Evolutionary conservation across 1,140 invertebrate species (phyloP).

Genomic region (Brachionus plicatilis): DNA sequence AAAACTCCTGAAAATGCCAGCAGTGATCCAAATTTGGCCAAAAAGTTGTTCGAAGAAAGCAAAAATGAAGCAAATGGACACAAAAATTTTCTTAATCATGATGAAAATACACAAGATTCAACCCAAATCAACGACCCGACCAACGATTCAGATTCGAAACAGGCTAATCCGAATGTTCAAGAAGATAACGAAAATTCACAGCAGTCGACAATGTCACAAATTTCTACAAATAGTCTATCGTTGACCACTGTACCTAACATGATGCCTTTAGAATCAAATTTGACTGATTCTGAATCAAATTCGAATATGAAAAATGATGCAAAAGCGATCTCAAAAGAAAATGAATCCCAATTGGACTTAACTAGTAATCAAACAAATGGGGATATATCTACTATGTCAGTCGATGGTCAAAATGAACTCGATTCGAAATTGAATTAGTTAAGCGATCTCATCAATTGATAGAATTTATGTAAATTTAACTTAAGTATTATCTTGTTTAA

Average conservation of each 20-base stretch:
- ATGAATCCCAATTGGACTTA: not conserved
- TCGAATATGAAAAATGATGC: not conserved
- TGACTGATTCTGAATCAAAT: constrained; percentile 20
- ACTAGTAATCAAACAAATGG: not conserved
- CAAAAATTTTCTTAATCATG: constrained; percentile 28
- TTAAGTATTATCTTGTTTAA: not conserved
- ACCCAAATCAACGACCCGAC: not conserved
- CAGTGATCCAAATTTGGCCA: not conserved
- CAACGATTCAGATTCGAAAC: not conserved
- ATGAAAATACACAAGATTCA: constrained; percentile 39
- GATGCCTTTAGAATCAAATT: not conserved
- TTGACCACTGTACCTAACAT: constrained; percentile 21
- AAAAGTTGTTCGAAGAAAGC: not conserved
- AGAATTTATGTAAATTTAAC: not conserved
- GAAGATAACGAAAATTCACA: constrained; percentile 39
- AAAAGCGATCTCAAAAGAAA: not conserved
- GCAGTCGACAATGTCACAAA: constrained; percentile 14
- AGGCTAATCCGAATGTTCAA: not conserved
- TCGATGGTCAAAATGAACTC: constrained; percentile 8
- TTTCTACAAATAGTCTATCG: constrained; percentile 13
- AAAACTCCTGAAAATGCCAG: not conserved
- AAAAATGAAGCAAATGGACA: not conserved
- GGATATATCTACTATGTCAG: not conserved
- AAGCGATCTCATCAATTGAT: not conserved
- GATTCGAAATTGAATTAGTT: not conserved